These are phyloP conservation scores for Oconnorella tubifera DNA, from an alignment of 2,888 invertebrate genomes.

Conservation along the genomic window DNA sequence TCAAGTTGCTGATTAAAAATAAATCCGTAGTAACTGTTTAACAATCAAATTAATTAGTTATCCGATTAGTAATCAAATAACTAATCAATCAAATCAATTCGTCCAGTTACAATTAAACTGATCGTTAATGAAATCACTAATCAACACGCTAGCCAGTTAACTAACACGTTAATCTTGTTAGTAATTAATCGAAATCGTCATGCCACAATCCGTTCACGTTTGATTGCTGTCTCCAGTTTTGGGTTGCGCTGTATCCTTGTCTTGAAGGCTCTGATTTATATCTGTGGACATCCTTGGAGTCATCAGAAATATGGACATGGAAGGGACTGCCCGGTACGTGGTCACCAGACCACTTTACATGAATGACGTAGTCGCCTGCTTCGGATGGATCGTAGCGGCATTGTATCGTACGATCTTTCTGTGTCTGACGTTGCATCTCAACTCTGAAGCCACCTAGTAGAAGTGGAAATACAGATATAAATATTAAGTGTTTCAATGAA, in stretches of 20 bases:
- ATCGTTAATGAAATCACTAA: too few relatives aligned
- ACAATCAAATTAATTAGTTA: too few relatives aligned
- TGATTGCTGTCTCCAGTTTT: not conserved
- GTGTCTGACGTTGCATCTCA: slow-evolving; percentile 97
- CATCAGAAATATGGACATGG: slow-evolving; percentile 98
- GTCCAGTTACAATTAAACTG: too few relatives aligned
- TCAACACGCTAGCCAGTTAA: too few relatives aligned
- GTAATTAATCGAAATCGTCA: slow-evolving; percentile 14
- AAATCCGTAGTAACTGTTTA: too few relatives aligned
- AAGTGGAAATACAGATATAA: not conserved
- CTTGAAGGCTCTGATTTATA: not conserved
- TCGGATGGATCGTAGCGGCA: slow-evolving; percentile 99
- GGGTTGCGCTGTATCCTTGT: not conserved
- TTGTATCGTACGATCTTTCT: slow-evolving; percentile 94
- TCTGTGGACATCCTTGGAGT: slow-evolving; percentile 78
- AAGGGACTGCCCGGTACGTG: slow-evolving; percentile 98
- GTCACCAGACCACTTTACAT: slow-evolving; percentile 92
- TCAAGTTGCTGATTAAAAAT: too few relatives aligned
- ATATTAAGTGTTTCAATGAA: too few relatives aligned
- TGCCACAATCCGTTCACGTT: slow-evolving; percentile 4
- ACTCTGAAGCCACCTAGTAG: slow-evolving; percentile 85
- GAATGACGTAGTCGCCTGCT: slow-evolving; percentile 92
- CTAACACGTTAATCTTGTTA: too few relatives aligned
- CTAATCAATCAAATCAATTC: too few relatives aligned
- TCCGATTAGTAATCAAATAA: too few relatives aligned